Evolutionary conservation across 2,888 invertebrate genomes (phyloP), one percentile per base, ranked within the genome.

Genomic region (Digitonthophagus gazella): DNA sequence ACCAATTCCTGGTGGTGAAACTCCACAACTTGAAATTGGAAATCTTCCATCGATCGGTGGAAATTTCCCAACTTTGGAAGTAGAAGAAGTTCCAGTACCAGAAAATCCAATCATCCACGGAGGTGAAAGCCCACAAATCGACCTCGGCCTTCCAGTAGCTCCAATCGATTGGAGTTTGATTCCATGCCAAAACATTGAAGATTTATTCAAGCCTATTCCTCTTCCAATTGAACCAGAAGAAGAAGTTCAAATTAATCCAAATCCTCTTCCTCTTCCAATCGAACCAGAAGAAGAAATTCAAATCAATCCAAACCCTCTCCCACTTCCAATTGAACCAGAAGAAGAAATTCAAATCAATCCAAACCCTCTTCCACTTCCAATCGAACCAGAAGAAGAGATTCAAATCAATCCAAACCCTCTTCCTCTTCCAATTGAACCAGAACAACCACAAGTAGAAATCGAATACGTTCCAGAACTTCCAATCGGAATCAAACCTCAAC

Each of bases 291-390:
- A 22, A 2, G 44, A 20, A 18, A 18, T 19, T 58, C 58, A 66
- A 28, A 58, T 57, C 66, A 15, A 18, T n/a, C 15, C 66, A 56
- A 66, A 22, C 6, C 22, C 22, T 54, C 55, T 65, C 15, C 44
- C 67, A 67, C 28, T 22, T 16, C 61, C 67, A 6, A 58, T 58
- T n/a, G 11, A 14, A 15, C 67, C 67, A 1, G 67, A 58, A 58
- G 66, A 19, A 18, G 28, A 16, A 18, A 18, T 18, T 19, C 58
- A 58, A 58, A 58, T 67, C 20, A 28, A 14, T 14, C 67, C 67
- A 28, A 58, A 67, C 19, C n/a, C 22, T 3, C 15, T 22, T 11
- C 67, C 67, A 15, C 15, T 67, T 5, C 67, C 67, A 22, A 16
- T 67, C 11, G 58, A 22, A 15, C 65, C 65, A 20, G 54, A 44